Conservation (phyloP, 2,797 vertebrate genomes). For the Sparus aurata region DNA sequence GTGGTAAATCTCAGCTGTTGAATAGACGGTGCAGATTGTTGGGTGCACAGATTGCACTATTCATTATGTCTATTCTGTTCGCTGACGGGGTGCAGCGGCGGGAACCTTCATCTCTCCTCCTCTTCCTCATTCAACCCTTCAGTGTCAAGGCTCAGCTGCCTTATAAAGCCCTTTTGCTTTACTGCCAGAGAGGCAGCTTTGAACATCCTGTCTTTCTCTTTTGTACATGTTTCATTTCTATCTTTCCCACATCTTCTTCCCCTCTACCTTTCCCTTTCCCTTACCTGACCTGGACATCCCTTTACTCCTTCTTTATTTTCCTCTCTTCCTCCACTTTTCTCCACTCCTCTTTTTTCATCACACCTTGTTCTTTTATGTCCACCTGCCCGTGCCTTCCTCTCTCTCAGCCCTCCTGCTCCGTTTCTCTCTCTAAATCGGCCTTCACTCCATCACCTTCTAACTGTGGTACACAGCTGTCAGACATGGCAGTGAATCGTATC, state of each 20-base stretch:
- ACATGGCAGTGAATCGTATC: slow-evolving; percentile 55
- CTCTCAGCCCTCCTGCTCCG: not conserved
- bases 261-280: slow-evolving; percentile 6
- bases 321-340: slow-evolving; percentile 1
- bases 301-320: not conserved
- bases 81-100: slow-evolving; percentile 41
- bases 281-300: not conserved
- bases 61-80: slow-evolving; percentile 38
- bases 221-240: slow-evolving; percentile 10
- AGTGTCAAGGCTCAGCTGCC: slow-evolving; percentile 43
- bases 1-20: slow-evolving; percentile 37
- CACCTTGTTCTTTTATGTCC: not conserved
- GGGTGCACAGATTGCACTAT: slow-evolving; percentile 45
- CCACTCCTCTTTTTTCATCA: not conserved
- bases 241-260: not conserved
- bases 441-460: slow-evolving; percentile 49
- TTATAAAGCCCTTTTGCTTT: slow-evolving; percentile 47
- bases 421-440: slow-evolving; percentile 11
- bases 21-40: slow-evolving; percentile 29
- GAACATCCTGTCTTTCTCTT: slow-evolving; percentile 29
- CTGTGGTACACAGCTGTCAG: slow-evolving; percentile 51
- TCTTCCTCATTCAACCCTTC: slow-evolving; percentile 29
- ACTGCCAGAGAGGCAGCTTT: slow-evolving; percentile 46
- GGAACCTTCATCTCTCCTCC: slow-evolving; percentile 33
- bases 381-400: not conserved